Percentiles rank a stretch among this genome's conserved stretches.
Evolutionary conservation across 2,113 vertebrate genomes (phyloP).

Genomic region (Perca schrenkii): DNA sequence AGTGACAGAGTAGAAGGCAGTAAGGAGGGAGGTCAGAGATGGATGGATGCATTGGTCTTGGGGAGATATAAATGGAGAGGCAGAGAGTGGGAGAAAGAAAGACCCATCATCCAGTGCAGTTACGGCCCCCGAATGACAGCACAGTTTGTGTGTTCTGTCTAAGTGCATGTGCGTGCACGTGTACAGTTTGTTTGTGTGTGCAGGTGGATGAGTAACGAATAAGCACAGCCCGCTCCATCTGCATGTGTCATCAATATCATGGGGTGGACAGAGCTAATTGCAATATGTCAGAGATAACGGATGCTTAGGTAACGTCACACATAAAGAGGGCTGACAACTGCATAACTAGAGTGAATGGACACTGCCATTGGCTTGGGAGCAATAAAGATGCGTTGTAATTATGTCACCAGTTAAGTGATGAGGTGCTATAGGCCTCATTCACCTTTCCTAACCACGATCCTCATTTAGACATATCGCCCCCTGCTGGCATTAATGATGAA

Average conservation of each 20-base stretch:
- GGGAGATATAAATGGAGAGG: conserved; percentile 74
- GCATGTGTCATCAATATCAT: conserved; percentile 68
- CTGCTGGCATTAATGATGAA: conserved; percentile 36
- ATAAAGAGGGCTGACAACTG: conserved; percentile 69
- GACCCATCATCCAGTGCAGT: conserved; percentile 67
- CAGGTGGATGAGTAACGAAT: conserved; percentile 33
- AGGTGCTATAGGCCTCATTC: conserved; percentile 38
- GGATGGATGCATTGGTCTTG: conserved; percentile 63
- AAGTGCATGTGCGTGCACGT: conserved; percentile 16
- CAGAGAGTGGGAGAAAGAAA: conserved; percentile 60
- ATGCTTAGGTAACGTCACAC: conserved; percentile 62
- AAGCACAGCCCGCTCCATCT: conserved; percentile 58
- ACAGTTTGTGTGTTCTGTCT: conserved; percentile 33
- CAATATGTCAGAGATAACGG: conserved; percentile 76
- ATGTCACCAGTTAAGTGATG: conserved; percentile 63
- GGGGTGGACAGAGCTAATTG: conserved; percentile 76
- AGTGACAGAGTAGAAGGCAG: conserved; percentile 53
- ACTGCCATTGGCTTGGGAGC: conserved; percentile 47
- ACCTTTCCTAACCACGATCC: conserved; percentile 23
- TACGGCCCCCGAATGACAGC: conserved; percentile 63
- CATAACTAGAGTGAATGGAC: conserved; percentile 75
- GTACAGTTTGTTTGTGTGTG: conserved; percentile 23
- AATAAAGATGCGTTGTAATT: conserved; percentile 73
- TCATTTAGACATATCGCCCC: conserved; percentile 31
- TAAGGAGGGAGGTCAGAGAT: conserved; percentile 56